Conservation (phyloP, 2,797 vertebrate species). For the Chelon labrosus region DNA sequence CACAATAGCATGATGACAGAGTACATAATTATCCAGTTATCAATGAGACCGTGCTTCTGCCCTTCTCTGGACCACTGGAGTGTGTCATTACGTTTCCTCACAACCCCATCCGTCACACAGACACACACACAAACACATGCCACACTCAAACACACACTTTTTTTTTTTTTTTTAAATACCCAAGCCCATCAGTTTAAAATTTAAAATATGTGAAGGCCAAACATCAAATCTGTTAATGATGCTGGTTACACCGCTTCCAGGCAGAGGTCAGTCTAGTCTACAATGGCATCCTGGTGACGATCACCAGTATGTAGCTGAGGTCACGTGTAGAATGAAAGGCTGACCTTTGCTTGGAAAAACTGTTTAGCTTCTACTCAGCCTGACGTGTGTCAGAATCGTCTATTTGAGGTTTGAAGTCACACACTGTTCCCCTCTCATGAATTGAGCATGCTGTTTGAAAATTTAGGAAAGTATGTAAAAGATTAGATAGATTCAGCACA, state of each 20-base stretch:
- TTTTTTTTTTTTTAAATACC: conserved; percentile 9
- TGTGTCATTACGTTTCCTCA: conserved; percentile 80
- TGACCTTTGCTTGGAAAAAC: no score
- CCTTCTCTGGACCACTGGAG: conserved; percentile 79
- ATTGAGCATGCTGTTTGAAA: neutral
- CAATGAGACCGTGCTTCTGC: conserved; percentile 70
- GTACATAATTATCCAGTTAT: conserved; percentile 81
- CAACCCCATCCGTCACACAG: conserved; percentile 69
- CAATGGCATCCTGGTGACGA: neutral
- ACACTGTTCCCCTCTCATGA: neutral
- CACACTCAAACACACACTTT: conserved; percentile 26
- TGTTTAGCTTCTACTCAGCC: no score
- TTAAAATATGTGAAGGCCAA: conserved; percentile 35
- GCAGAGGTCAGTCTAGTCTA: neutral
- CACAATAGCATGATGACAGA: conserved; percentile 75
- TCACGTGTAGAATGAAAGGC: no score
- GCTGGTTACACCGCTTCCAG: neutral
- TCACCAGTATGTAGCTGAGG: neutral
- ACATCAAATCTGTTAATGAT: conserved; percentile 14
- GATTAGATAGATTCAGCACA: no score
- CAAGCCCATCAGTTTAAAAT: conserved; percentile 42
- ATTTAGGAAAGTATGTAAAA: neutral
- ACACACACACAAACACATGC: conserved; percentile 15
- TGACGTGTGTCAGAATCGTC: neutral
- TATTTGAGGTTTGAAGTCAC: neutral